Evolutionary conservation across 2,888 invertebrate species (phyloP), one percentile per base, ranked within the genome.

Genomic region (Smittia aterrima): DNA sequence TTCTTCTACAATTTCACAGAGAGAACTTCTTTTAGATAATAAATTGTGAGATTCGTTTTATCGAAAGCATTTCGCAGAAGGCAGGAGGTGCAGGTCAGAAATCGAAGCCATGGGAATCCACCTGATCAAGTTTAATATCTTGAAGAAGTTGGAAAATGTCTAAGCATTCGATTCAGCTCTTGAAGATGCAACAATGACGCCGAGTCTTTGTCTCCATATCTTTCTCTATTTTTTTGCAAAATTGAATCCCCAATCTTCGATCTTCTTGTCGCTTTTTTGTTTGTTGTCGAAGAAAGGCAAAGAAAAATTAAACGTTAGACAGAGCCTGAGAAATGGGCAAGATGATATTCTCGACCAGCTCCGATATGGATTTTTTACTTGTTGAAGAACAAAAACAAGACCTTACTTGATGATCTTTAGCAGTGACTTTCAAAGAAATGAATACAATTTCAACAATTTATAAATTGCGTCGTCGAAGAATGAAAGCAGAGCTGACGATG

Each of bases 31-130:
- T 20, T 47, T 47, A 22, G n/a, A 66, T 66, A 27, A 66, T n/a
- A 66, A 66, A 66, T n/a, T 62, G 18, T 54, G 18, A 13, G 11
- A 27, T 24, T 66, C n/a, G 66, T 16, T 27, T 32, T 66, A 66
- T 66, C 24, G 24, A 66, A 68, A 47, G 41, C 27, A 70, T 53
- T 70, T 70, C 70, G 53, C 53, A 70, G 70, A 70, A 70, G 70
- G 54, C 13, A 25, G 4, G 41, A n/a, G 53, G 54, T 47, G 25
- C 47, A 24, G 24, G 53, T 16, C 25, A 41, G 41, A 47, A 27
- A 1, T 41, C 13, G 6, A 32, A 25, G 11, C 70, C 53, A 70
- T 70, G 70, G 27, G 70, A 70, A 70, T 53, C 11, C 70, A 70
- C 70, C 53, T 70, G 70, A 70, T 70, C 20, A 3, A 11, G n/a